A percentile compares a stretch with the other conserved stretches of the same genome.
Evolutionary conservation across 2,797 vertebrate species (phyloP).

Genomic region (Sphenopsis melanotis): DNA sequence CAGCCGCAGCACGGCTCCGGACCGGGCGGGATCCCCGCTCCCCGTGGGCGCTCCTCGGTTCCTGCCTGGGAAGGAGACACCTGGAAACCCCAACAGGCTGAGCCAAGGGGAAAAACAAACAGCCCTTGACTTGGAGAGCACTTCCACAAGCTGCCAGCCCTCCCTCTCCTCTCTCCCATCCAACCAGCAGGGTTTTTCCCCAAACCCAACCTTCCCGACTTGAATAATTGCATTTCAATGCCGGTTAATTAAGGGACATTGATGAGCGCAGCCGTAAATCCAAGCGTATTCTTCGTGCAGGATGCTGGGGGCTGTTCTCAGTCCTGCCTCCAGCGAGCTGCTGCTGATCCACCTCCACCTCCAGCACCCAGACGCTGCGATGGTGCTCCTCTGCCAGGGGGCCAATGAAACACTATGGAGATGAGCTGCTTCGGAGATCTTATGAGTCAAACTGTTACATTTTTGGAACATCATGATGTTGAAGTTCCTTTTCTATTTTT

Average conservation of each 20-base stretch:
- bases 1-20: background rate
- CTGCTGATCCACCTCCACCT: constrained; percentile 60
- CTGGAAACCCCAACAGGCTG: background rate
- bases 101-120: background rate
- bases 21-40: background rate
- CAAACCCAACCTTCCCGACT: background rate
- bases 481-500: constrained; percentile 68
- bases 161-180: background rate
- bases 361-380: constrained; percentile 27
- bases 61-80: background rate
- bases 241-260: background rate
- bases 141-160: background rate
- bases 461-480: constrained; percentile 69
- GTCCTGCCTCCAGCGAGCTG: constrained; percentile 1
- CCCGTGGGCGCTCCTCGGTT: rapidly evolving
- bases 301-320: constrained; percentile 43
- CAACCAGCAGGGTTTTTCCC: background rate
- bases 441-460: constrained; percentile 66
- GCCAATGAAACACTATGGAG: constrained; percentile 53
- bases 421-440: constrained; percentile 55
- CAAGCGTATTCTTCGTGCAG: background rate
- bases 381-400: constrained; percentile 45
- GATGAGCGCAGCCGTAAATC: background rate
- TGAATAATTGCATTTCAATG: background rate
- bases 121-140: background rate